Conservation (phyloP, 2,888 invertebrate species). For the Dysmachus trigonus region DNA sequence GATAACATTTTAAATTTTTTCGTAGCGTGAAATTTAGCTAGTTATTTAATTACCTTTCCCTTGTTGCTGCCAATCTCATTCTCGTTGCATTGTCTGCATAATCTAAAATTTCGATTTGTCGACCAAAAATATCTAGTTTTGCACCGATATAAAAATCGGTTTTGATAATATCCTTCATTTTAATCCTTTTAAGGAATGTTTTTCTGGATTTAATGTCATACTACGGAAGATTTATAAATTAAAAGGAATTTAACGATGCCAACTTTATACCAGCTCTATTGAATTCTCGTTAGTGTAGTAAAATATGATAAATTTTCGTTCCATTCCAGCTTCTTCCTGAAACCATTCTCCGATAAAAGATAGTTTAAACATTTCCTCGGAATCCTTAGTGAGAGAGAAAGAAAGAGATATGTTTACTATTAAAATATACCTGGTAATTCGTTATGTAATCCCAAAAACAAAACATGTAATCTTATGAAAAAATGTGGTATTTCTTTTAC, state of each 20-base stretch:
- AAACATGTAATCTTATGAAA: too few relatives aligned
- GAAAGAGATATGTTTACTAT: neutral
- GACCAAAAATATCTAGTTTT: constrained; percentile 76
- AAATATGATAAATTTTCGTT: constrained; percentile 78
- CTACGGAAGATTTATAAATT: constrained; percentile 58
- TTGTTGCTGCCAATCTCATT: constrained; percentile 70
- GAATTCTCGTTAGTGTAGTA: constrained; percentile 81
- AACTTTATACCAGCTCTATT: constrained; percentile 74
- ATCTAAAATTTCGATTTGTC: constrained; percentile 76
- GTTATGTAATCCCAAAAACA: neutral
- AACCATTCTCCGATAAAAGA: constrained; percentile 86
- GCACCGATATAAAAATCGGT: constrained; percentile 80
- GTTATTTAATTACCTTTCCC: constrained; percentile 69
- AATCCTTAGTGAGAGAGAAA: neutral
- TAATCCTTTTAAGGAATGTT: constrained; percentile 74
- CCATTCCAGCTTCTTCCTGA: constrained; percentile 78
- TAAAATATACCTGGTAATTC: neutral
- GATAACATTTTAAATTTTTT: too few relatives aligned
- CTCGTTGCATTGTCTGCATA: constrained; percentile 76
- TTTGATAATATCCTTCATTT: constrained; percentile 72
- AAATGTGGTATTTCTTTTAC: too few relatives aligned
- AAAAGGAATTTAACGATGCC: neutral
- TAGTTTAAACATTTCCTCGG: constrained; percentile 53
- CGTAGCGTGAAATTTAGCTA: neutral
- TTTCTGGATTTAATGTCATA: constrained; percentile 72